A percentile compares a stretch with the other conserved stretches of the same genome.
These are phyloP conservation scores for Timandra comae DNA, from an alignment of 2,888 invertebrate species.

Conservation along the genomic window DNA sequence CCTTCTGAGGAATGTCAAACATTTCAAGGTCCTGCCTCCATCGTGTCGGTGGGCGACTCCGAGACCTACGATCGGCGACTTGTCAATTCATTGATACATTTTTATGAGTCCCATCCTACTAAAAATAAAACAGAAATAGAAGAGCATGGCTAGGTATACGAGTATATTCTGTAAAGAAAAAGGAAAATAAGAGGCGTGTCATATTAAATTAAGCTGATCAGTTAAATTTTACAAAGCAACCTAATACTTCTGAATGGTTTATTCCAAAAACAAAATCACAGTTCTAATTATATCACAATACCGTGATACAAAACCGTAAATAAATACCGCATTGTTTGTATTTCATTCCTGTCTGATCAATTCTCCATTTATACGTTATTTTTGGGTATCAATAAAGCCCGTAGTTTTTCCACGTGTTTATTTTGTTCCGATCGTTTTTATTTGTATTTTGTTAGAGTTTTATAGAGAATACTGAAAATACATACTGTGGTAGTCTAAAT, in stretches of 20 bases:
- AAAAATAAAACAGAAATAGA: no score
- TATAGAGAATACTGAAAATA: no score
- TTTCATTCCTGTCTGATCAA: neutral
- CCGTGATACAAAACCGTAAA: neutral
- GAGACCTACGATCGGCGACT: neutral
- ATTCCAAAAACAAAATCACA: neutral
- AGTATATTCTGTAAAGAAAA: no score
- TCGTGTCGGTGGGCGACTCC: no score
- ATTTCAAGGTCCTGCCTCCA: no score
- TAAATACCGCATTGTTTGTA: neutral
- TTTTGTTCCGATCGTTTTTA: no score
- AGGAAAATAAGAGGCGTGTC: neutral
- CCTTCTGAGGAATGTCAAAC: neutral
- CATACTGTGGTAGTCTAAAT: no score
- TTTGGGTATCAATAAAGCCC: no score
- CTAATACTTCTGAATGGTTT: neutral
- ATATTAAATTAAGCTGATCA: neutral
- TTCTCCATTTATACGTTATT: neutral
- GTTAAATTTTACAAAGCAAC: neutral
- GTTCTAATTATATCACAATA: neutral
- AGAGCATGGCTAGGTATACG: neutral
- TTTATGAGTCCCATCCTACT: no score
- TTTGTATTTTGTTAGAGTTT: no score
- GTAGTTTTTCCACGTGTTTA: no score
- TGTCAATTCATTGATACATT: no score